Evolutionary conservation across 2,113 vertebrate genomes (phyloP).

Genomic region (Lathamus discolor): DNA sequence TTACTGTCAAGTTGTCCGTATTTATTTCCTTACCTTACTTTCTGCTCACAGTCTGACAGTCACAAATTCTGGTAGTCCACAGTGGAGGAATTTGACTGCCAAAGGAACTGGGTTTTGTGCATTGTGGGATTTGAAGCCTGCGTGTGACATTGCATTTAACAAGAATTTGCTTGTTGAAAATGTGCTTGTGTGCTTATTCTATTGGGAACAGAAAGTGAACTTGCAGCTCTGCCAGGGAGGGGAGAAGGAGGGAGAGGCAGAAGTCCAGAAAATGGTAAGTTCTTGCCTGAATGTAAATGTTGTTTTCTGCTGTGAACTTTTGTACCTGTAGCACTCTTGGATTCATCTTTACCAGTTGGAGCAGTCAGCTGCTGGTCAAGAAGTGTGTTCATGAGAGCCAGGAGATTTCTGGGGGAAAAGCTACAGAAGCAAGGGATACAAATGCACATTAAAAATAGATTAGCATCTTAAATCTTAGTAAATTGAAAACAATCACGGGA

Average conservation of each 20-base stretch:
- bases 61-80: not conserved
- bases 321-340: conserved; percentile 13
- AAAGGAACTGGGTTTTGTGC: not conserved
- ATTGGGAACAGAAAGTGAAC: not conserved
- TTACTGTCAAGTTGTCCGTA: not conserved
- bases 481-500: not conserved
- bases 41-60: not conserved
- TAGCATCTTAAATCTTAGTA: not conserved
- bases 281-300: not conserved
- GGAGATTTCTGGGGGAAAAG: not conserved
- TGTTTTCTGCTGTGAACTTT: conserved; percentile 38
- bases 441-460: not conserved
- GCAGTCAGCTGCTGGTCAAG: conserved; percentile 13
- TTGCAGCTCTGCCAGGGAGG: not conserved
- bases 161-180: not conserved
- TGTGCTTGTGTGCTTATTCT: not conserved
- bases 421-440: not conserved
- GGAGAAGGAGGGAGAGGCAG: not conserved
- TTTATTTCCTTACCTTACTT: not conserved
- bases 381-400: not conserved
- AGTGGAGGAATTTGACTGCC: not conserved
- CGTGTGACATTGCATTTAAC: not conserved
- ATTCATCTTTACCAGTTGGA: not conserved
- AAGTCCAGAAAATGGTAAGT: not conserved
- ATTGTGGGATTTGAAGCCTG: not conserved